A percentile compares a stretch with the other conserved stretches of the same genome.
These are phyloP conservation scores for Lucilia sericata DNA, from an alignment of 1,140 invertebrate genomes.

Conservation along the genomic window DNA sequence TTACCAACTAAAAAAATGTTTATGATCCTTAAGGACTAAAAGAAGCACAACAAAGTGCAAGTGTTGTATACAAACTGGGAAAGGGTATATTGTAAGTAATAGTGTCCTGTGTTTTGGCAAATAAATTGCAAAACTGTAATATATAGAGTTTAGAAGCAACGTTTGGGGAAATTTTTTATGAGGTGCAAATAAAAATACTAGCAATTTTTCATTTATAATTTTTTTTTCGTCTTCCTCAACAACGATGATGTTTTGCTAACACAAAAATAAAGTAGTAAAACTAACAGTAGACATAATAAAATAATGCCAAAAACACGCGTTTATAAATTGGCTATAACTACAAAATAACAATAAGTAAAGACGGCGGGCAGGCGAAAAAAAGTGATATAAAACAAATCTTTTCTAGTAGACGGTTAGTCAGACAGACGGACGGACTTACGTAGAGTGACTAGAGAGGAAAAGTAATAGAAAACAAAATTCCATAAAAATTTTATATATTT, in stretches of 20 bases:
- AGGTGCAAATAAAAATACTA: slow-evolving; percentile 36
- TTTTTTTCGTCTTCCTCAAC: background rate
- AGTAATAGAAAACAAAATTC: background rate
- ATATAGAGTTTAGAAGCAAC: background rate
- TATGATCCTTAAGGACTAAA: background rate
- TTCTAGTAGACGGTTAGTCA: background rate
- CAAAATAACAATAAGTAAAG: background rate
- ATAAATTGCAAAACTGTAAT: too few species aligned
- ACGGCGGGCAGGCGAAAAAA: background rate
- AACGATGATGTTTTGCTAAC: too few species aligned
- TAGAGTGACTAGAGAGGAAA: background rate
- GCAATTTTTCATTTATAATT: background rate
- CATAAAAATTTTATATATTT: too few species aligned
- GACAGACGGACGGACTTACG: background rate
- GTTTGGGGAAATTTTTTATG: slow-evolving; percentile 5
- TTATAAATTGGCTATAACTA: slow-evolving; percentile 30
- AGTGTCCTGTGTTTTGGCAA: background rate
- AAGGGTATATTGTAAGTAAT: background rate
- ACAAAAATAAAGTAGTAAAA: slow-evolving; percentile 15
- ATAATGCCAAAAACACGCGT: slow-evolving; percentile 35
- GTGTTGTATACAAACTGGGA: background rate
- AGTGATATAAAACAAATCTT: background rate
- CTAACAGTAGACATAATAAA: slow-evolving; percentile 38
- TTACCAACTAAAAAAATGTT: slow-evolving; percentile 14
- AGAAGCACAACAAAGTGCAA: background rate